Conservation (phyloP, 2,797 vertebrate genomes). For the Smutsia gigantea region DNA sequence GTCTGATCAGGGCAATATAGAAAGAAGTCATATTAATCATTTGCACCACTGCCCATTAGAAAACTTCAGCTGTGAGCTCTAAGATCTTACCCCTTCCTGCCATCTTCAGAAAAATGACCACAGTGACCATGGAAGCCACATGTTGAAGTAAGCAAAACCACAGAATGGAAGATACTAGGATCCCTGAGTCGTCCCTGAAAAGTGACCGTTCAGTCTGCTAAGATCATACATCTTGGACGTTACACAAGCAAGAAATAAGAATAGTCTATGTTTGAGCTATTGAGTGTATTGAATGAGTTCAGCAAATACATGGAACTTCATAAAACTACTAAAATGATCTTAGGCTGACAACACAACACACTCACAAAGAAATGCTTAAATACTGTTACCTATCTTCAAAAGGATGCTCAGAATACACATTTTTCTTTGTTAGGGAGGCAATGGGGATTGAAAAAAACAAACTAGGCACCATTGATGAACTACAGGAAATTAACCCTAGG, state of each 20-base stretch:
- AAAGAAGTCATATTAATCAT: background rate
- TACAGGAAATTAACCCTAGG: background rate
- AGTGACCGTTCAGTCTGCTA: background rate
- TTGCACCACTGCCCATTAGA: background rate
- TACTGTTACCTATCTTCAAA: background rate
- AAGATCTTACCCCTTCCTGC: background rate
- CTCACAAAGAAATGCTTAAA: background rate
- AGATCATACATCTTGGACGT: background rate
- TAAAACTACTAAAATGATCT: background rate
- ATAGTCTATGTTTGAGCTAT: background rate
- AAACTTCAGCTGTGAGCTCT: background rate
- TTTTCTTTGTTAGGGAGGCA: background rate
- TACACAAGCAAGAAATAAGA: background rate
- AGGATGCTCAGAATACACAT: background rate
- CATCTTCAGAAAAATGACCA: background rate
- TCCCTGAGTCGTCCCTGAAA: background rate
- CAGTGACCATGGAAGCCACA: background rate
- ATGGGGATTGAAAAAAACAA: background rate
- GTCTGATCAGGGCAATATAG: background rate
- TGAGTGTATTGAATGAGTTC: background rate
- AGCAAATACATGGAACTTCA: background rate
- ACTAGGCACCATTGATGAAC: background rate
- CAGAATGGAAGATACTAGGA: background rate
- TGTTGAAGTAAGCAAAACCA: background rate
- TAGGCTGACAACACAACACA: background rate